Conservation (phyloP, 1,140 invertebrate species). For the Apis laboriosa region DNA sequence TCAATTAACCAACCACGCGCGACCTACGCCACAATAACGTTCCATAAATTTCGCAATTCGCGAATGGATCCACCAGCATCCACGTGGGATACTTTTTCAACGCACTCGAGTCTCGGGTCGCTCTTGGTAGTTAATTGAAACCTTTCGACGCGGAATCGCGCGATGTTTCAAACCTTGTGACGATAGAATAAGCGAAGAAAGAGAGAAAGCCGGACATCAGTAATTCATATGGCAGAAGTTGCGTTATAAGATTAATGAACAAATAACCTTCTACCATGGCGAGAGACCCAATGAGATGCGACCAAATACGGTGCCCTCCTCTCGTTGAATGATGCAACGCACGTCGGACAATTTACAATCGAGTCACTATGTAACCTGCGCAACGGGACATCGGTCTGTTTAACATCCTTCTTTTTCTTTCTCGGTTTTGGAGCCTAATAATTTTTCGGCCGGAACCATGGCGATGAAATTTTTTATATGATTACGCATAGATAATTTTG, state of each 20-base stretch:
- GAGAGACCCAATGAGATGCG: constrained; percentile 59
- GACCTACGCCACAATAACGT: constrained; percentile 8
- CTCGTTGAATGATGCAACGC: constrained; percentile 71
- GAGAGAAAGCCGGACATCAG: constrained; percentile 32
- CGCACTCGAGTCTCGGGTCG: too few relatives aligned
- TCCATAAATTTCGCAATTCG: constrained; percentile 14
- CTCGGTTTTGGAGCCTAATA: neutral
- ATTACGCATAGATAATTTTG: neutral
- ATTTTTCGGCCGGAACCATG: constrained; percentile 13
- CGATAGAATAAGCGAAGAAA: constrained; percentile 40
- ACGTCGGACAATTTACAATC: constrained; percentile 73
- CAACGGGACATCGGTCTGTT: constrained; percentile 63
- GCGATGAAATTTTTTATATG: neutral
- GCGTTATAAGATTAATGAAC: constrained; percentile 76
- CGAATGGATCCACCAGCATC: neutral
- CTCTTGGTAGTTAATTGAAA: constrained; percentile 10
- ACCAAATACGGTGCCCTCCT: constrained; percentile 68
- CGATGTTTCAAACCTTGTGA: constrained; percentile 29
- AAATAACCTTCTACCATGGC: constrained; percentile 65
- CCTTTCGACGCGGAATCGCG: constrained; percentile 4
- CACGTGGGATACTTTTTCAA: constrained; percentile 9
- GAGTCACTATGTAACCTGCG: constrained; percentile 70
- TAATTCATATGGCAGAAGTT: constrained; percentile 63
- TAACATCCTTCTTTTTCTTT: too few relatives aligned
- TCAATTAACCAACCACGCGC: neutral